These are phyloP conservation scores for Psilanteris sp. DNA, from an alignment of 1,140 invertebrate genomes.

Conservation along the genomic window DNA sequence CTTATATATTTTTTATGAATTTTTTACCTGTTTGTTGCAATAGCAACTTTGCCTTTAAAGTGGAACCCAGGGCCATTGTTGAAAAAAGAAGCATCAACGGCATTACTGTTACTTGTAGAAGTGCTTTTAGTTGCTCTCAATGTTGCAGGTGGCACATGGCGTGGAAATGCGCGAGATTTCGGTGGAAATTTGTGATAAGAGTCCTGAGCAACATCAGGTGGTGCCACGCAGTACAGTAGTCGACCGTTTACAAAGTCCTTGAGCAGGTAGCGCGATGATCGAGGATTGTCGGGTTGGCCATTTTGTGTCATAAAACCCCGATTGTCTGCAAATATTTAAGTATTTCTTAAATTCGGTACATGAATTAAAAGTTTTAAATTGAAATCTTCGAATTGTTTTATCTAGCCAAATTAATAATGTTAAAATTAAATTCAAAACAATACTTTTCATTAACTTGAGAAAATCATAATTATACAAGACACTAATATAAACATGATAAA, in stretches of 20 bases:
- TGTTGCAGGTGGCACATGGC: conserved; percentile 79
- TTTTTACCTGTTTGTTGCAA: not conserved
- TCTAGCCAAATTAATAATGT: no score
- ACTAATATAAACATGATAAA: no score
- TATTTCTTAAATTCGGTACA: no score
- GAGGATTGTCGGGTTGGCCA: conserved; percentile 94
- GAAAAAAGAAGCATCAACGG: conserved; percentile 84
- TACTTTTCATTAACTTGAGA: no score
- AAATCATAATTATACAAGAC: no score
- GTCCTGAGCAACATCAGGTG: conserved; percentile 86
- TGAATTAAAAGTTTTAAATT: no score
- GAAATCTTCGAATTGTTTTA: no score
- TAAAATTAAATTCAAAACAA: no score
- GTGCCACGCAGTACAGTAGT: conserved; percentile 91
- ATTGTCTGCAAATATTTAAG: conserved; percentile 89
- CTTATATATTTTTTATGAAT: no score
- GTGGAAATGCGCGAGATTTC: conserved; percentile 69
- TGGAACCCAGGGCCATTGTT: conserved; percentile 74
- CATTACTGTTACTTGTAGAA: conserved; percentile 71
- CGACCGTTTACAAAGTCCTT: conserved; percentile 97
- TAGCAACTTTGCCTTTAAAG: conserved; percentile 72
- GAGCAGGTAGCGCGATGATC: conserved; percentile 92
- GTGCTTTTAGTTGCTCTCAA: conserved; percentile 81
- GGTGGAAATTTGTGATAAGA: conserved; percentile 84
- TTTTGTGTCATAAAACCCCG: conserved; percentile 97